A percentile compares a stretch with the other conserved stretches of the same genome.
Conservation (phyloP, 2,113 vertebrate genomes). For the Cephalopholis sonnerati region DNA sequence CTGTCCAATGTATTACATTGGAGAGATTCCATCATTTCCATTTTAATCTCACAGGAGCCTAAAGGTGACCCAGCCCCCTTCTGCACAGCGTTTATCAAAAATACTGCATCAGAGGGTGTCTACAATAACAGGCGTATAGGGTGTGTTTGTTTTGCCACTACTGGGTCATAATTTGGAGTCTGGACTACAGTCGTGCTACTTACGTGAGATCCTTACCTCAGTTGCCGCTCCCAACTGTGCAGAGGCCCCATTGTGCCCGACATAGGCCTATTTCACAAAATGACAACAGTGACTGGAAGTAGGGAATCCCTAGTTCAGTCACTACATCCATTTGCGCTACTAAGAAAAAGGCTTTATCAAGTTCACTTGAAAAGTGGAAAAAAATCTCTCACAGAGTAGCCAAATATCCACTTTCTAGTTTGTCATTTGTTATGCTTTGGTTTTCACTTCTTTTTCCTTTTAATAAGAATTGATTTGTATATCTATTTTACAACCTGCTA, state of each 20-base stretch:
- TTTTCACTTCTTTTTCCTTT: constrained; percentile 13
- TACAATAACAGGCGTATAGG: not conserved
- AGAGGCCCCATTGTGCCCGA: no score
- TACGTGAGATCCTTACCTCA: no score
- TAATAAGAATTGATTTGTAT: constrained; percentile 19
- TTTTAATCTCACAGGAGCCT: not conserved
- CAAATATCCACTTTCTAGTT: not conserved
- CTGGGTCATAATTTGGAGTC: not conserved
- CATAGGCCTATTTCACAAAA: no score
- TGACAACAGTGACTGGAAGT: no score
- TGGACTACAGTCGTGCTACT: not conserved
- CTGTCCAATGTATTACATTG: no score
- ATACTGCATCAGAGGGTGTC: not conserved
- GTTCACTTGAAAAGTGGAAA: not conserved
- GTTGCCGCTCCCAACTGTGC: no score
- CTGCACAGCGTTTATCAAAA: not conserved
- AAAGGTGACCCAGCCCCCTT: rapidly evolving
- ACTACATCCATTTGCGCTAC: no score
- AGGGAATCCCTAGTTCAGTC: no score
- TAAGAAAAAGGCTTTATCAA: not conserved
- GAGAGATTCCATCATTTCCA: not conserved
- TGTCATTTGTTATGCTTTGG: constrained; percentile 2
- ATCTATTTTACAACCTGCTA: constrained; percentile 9
- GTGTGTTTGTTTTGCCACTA: not conserved
- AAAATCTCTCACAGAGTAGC: not conserved